Evolutionary conservation across 2,113 vertebrate genomes (phyloP), one percentile per base, ranked within the genome.

Genomic region (Bubo bubo): DNA sequence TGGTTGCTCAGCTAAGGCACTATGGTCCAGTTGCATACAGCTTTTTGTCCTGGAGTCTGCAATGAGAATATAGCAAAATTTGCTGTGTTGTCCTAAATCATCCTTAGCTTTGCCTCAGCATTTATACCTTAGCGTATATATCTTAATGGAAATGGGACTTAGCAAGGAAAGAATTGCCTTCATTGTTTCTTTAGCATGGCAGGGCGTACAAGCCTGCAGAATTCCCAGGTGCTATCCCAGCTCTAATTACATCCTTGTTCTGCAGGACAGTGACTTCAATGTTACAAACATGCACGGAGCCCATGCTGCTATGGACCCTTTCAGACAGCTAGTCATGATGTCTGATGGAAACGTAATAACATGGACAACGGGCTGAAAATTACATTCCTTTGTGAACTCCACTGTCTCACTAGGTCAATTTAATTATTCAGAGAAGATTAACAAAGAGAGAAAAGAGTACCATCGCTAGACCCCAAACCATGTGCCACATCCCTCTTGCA

Each of bases 341-440:
- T 53, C 45, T 67, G 32, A 79, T 35, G 34, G 64, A 91, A 95
- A 85, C 35, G 50, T 55, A 92, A 81, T 20, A 93, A 88, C 45
- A 86, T 20, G 37, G 83, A 87, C 56, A 91, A 88, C 18, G 1
- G 5, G 20, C 83, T 94, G 71, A 85, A 89, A 94, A 82, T 73
- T 50, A 20, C 62, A 41, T 85, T 87, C 58, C 35, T 96, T 95
- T 75, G 45, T 89, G 86, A 91, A 68, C 83, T 91, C 34, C 35
- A 64, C 20, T 89, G 53, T 62, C 77, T 94, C 58, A 53, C 14
- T 14, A 93, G 93, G 95, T 94, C 94, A 96, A 93, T 93, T 97
- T 91, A 95, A 96, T 95, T 95, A 95, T 52, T 93, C 62, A 70
- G 73, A 89, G 52, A 92, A 94, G 60, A 95, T 85, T 94, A 95